Evolutionary conservation across 2,888 invertebrate species (phyloP), one percentile per base, ranked within the genome.

Genomic region (Andrena chrysosceles): DNA sequence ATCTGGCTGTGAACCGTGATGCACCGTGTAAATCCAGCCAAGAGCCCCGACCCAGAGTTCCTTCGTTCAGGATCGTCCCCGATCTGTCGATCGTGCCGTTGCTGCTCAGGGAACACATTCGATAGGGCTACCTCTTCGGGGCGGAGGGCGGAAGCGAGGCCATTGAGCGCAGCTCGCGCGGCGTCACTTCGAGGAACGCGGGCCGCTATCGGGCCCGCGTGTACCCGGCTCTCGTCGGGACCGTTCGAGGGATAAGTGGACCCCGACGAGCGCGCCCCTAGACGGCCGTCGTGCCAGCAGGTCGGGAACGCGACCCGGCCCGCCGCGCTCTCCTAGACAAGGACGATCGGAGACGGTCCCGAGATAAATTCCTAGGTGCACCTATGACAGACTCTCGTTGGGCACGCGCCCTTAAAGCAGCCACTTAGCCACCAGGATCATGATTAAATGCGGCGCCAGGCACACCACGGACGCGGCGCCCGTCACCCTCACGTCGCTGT

Each of bases 401-500:
- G 35, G 8, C 33, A 75, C 20, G 64, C 60, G 60, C 56, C 63
- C 88, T 93, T 93, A 92, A 91, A 94, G 91, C 79, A 94, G 91
- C 93, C 94, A 94, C 87, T 94, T 95, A 86, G 93, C 94, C 80
- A 94, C 85, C 77, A 94, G 78, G 70, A 94, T 83, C 91, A 94
- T 94, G 77, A 95, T 81, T 68, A 95, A 85, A 83, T 94, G 93
- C 31, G 94, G 93, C 71, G 92, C 91, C 42, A 94, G 77, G 77
- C 90, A 90, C 33, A 93, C 86, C 84, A 93, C 91, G 69, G 94
- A 93, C 26, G 95, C 89, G n/a, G 94, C 93, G 48, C 93, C 94
- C 76, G 96, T 96, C 77, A 97, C 97, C 86, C 96, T 95, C 84
- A 98, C 96, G 94, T 99, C 98, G 90, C 96, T 96, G 91, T 97